Evolutionary conservation across 2,797 vertebrate genomes (phyloP), one percentile per base, ranked within the genome.

Genomic region (Potorous gilbertii): DNA sequence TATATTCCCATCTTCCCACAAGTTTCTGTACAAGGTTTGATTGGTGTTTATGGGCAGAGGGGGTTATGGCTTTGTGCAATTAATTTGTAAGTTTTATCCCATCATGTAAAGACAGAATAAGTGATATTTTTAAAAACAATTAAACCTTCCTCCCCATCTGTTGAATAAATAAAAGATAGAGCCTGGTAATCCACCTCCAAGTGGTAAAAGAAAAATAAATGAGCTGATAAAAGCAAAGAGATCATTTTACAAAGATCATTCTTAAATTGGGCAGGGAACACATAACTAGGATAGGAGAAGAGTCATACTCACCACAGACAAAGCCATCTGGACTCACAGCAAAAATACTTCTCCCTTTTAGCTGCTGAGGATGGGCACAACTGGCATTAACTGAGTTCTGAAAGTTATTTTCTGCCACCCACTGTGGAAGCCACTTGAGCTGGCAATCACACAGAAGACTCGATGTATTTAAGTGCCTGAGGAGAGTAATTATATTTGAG

Each of bases 371-470:
- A 98, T 99, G 99, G 98, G 99, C 99, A 96, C 99, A 99, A 98
- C 99, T 99, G 98, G 99, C 99, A 40, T 99, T 99, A 94, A 99
- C 98, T 97, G 99, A 99, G 96, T 98, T 98, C 98, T 99, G 98
- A 97, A 99, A 99, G 97, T 99, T 99, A 97, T 99, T 99, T 93
- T 99, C 99, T 12, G 98, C 98, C 99, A 99, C 99, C 99, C 99
- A 99, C 97, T 99, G 98, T 0, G 99, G 99, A 94, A 99, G 98
- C 99, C 99, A 99, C 98, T 99, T 99, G 93, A 99, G 98, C 96
- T 99, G 99, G 98, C 99, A 99, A 98, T 99, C 99, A 46, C 99
- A 99, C 98, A 99, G 98, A 96, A 99, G 99, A 97, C 99, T 99
- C 13, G 99, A 99, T 0, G 99, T 99, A 98, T 99, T 99, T 97